These are phyloP conservation scores for Cephus nigrinus DNA, from an alignment of 2,888 invertebrate species.

Conservation along the genomic window DNA sequence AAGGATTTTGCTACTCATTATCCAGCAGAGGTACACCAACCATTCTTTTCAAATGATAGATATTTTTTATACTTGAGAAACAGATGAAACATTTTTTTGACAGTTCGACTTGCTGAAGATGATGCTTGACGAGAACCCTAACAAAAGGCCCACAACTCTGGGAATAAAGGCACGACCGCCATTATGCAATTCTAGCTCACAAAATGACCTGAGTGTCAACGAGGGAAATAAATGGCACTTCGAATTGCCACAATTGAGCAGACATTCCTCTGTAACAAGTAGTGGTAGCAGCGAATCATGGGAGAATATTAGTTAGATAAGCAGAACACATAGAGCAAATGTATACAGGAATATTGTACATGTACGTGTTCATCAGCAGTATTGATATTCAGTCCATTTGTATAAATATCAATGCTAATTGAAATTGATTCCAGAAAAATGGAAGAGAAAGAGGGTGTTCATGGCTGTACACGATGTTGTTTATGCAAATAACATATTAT, in stretches of 20 bases:
- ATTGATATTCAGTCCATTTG: not conserved
- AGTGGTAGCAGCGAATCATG: conserved; percentile 39
- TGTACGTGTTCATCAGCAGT: not conserved
- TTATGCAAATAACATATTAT: not conserved
- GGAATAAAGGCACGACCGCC: conserved; percentile 77
- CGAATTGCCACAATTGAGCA: conserved; percentile 65
- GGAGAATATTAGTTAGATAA: conserved; percentile 11
- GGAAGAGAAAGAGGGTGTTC: not conserved
- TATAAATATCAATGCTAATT: not conserved
- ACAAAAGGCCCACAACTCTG: conserved; percentile 79
- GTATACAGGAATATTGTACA: not conserved
- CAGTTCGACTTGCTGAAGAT: conserved; percentile 79
- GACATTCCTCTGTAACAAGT: conserved; percentile 54
- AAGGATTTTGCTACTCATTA: conserved; percentile 73
- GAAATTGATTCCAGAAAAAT: not conserved
- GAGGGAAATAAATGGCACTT: conserved; percentile 68
- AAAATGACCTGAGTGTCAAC: conserved; percentile 62
- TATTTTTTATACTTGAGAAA: conserved; percentile 6
- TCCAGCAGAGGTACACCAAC: conserved; percentile 75
- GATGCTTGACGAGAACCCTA: conserved; percentile 82
- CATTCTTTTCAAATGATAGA: conserved; percentile 8
- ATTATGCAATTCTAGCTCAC: conserved; percentile 53
- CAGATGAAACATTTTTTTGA: conserved; percentile 35
- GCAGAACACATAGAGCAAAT: not conserved
- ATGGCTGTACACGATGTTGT: not conserved